Percentiles rank a stretch among this genome's conserved stretches.
Evolutionary conservation across 2,888 invertebrate genomes (phyloP).

Genomic region (Cryptocheilus praepositus): DNA sequence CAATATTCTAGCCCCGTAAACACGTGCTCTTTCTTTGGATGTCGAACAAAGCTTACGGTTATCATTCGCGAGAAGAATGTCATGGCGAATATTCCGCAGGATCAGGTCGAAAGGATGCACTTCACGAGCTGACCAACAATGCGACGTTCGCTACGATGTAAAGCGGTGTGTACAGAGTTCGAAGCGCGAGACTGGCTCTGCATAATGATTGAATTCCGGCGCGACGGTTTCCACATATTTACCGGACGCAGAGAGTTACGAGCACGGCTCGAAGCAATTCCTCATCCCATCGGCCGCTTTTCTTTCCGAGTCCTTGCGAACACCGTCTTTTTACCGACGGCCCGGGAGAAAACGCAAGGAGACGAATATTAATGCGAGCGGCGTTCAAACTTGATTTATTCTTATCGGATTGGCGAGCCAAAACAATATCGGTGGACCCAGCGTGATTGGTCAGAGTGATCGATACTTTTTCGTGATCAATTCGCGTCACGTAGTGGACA

Average conservation of each 20-base stretch:
- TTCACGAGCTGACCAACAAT: constrained; percentile 53
- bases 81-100: constrained; percentile 41
- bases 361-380: too few species aligned
- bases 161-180: constrained; percentile 33
- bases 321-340: neutral
- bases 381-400: too few species aligned
- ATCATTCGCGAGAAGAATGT: constrained; percentile 22
- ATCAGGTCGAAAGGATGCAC: constrained; percentile 33
- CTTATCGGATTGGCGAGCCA: too few species aligned
- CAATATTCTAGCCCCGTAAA: too few species aligned
- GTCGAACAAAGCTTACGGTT: constrained; percentile 20
- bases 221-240: constrained; percentile 60
- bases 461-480: constrained; percentile 15
- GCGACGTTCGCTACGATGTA: constrained; percentile 34
- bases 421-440: neutral
- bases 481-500: constrained; percentile 41
- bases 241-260: constrained; percentile 53
- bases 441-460: constrained; percentile 1
- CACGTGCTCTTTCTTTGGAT: constrained; percentile 13
- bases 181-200: constrained; percentile 41
- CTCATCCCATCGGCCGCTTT: constrained; percentile 47
- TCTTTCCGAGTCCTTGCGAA: constrained; percentile 27
- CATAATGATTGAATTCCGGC: constrained; percentile 63
- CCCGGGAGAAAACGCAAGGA: too few species aligned
- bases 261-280: constrained; percentile 48